These are phyloP conservation scores for Sinonovacula constricta DNA, from an alignment of 1,140 invertebrate species.

Conservation along the genomic window DNA sequence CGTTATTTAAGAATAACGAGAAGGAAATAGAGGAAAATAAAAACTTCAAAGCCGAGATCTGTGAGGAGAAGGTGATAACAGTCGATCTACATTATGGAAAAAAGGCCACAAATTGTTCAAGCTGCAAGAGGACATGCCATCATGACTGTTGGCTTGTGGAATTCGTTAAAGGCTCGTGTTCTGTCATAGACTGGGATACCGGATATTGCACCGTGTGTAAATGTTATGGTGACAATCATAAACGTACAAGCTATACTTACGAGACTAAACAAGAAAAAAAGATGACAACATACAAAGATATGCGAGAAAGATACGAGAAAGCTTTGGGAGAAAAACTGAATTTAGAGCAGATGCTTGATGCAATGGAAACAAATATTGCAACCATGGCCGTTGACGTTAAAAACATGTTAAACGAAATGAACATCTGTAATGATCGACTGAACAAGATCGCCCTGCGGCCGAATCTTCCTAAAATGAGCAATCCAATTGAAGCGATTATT, in stretches of 20 bases:
- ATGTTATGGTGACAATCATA: conserved; percentile 27
- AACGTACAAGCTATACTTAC: conserved; percentile 17
- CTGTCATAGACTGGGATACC: background rate
- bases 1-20: conserved; percentile 27
- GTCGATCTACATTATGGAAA: conserved; percentile 7
- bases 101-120: conserved; percentile 46
- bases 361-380: conserved; percentile 25
- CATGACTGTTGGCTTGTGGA: conserved; percentile 16
- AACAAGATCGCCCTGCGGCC: conserved; percentile 33
- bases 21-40: conserved; percentile 32
- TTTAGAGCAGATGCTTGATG: conserved; percentile 31
- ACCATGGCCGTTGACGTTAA: conserved; percentile 1
- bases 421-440: conserved; percentile 22
- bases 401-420: conserved; percentile 9
- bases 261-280: background rate
- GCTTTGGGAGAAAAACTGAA: conserved; percentile 16
- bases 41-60: conserved; percentile 38
- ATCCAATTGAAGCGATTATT: conserved; percentile 47
- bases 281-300: conserved; percentile 19
- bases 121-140: conserved; percentile 54
- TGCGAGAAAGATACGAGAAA: conserved; percentile 5
- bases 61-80: background rate
- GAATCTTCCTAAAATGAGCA: conserved; percentile 23
- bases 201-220: conserved; percentile 32
- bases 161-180: conserved; percentile 1